These are phyloP conservation scores for Elephas maximus DNA, from an alignment of 2,113 vertebrate genomes.

Conservation along the genomic window DNA sequence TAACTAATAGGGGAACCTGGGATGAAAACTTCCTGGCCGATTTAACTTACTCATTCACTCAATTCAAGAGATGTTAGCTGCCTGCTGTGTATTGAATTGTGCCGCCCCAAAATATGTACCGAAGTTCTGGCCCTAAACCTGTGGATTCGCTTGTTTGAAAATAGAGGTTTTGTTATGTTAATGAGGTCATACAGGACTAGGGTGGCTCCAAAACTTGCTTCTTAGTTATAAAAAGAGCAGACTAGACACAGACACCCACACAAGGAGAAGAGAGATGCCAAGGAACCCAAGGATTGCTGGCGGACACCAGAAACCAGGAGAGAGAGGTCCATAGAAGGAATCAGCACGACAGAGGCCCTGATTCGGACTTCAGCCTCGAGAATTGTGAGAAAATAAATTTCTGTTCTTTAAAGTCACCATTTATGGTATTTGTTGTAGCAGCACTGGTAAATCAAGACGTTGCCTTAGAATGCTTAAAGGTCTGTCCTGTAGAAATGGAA, in stretches of 20 bases:
- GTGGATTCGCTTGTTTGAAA: too few relatives aligned
- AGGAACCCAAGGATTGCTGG: background rate
- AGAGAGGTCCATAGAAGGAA: background rate
- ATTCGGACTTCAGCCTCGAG: background rate
- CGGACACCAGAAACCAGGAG: background rate
- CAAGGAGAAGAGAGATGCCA: background rate
- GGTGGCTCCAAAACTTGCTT: too few relatives aligned
- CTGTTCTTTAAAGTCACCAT: background rate
- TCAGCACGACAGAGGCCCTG: background rate
- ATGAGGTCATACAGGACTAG: background rate
- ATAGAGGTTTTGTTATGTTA: background rate
- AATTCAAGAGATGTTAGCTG: background rate
- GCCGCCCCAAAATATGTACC: background rate
- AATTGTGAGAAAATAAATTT: background rate
- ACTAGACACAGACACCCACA: background rate
- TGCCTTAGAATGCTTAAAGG: background rate
- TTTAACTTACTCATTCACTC: conserved; percentile 12
- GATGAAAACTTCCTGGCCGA: background rate
- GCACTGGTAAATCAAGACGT: background rate
- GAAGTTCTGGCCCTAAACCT: too few relatives aligned
- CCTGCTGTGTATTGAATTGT: background rate
- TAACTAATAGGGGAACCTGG: background rate
- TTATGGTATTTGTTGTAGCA: background rate
- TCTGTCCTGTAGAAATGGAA: background rate
- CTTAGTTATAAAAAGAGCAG: background rate